Conservation (phyloP, 92 coral and sea anemone genomes). For the Galaxea fascicularis region DNA sequence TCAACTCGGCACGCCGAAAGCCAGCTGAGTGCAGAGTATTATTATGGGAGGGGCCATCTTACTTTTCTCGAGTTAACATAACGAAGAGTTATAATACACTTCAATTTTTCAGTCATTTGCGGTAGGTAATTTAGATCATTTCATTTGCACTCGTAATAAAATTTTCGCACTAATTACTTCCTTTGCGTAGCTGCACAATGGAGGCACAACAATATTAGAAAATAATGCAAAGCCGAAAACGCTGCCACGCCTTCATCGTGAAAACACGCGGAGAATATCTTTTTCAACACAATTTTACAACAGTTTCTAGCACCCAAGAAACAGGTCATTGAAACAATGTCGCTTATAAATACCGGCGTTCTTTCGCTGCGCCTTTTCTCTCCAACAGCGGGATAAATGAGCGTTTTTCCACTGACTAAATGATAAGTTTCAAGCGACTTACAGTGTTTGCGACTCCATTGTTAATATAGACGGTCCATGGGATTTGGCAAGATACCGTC, state of each 20-base stretch:
- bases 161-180: not conserved
- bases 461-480: not conserved
- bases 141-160: conserved; percentile 28
- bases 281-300: not conserved
- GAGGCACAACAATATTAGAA: not conserved
- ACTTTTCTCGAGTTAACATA: not conserved
- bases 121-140: conserved; percentile 2
- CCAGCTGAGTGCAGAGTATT: not conserved
- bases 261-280: conserved; percentile 1
- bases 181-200: not conserved
- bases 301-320: too few relatives aligned
- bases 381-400: too few relatives aligned
- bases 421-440: too few relatives aligned
- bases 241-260: not conserved
- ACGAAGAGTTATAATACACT: not conserved
- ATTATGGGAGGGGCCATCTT: not conserved
- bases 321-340: too few relatives aligned
- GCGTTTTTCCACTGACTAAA: too few relatives aligned
- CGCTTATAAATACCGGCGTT: too few relatives aligned
- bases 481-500: not conserved
- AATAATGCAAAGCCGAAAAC: not conserved
- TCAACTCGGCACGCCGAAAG: not conserved
- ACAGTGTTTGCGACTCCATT: too few relatives aligned
- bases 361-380: too few relatives aligned
- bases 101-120: conserved; percentile 15